These are phyloP conservation scores for Spicauda simplicius DNA, from an alignment of 2,888 invertebrate genomes.

Conservation along the genomic window DNA sequence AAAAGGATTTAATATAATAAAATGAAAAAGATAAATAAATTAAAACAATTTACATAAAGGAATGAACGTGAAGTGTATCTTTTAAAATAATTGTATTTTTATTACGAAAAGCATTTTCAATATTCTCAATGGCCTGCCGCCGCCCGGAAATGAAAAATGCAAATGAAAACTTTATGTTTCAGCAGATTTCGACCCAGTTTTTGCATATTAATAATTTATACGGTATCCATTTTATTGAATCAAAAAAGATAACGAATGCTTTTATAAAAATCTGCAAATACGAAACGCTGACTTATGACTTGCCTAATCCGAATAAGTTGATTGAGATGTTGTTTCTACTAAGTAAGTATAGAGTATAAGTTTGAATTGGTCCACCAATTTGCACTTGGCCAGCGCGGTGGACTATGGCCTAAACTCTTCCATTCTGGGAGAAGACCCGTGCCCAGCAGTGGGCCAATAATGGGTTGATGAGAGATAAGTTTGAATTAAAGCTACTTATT, in stretches of 20 bases:
- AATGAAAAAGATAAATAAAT: background rate
- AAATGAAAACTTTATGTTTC: slow-evolving; percentile 28
- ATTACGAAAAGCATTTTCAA: slow-evolving; percentile 21
- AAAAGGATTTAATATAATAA: too few relatives aligned
- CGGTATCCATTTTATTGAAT: slow-evolving; percentile 7
- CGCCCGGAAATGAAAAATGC: slow-evolving; percentile 26
- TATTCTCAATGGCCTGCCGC: slow-evolving; percentile 14
- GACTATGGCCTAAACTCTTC: too few relatives aligned
- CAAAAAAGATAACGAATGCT: slow-evolving; percentile 1
- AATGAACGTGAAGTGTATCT: background rate
- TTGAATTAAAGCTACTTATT: too few relatives aligned
- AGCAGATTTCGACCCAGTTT: slow-evolving; percentile 24
- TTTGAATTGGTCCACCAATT: too few relatives aligned
- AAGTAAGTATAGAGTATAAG: too few relatives aligned
- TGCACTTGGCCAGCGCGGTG: too few relatives aligned
- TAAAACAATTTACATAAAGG: background rate
- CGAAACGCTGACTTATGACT: background rate
- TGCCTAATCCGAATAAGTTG: background rate
- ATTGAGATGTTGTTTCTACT: too few relatives aligned
- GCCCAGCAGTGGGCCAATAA: too few relatives aligned
- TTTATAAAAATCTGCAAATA: background rate
- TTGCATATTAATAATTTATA: slow-evolving; percentile 25
- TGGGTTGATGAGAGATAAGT: too few relatives aligned
- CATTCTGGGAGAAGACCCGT: too few relatives aligned
- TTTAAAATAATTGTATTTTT: slow-evolving; percentile 17